Conservation (phyloP, 2,113 vertebrate genomes). For the Trichomycterus rosablanca region DNA sequence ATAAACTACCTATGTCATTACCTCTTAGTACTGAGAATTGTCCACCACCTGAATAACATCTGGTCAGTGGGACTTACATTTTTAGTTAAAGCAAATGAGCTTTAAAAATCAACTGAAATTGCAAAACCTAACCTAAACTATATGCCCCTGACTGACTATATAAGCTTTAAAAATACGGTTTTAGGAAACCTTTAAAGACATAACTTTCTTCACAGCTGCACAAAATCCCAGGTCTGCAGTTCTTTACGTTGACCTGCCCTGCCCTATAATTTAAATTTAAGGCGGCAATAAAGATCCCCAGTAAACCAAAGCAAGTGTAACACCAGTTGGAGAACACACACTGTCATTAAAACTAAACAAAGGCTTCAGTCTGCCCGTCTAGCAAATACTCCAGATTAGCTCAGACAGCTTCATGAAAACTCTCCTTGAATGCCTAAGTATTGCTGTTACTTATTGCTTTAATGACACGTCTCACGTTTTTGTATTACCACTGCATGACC, state of each 20-base stretch:
- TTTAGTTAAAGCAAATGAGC: too few species aligned
- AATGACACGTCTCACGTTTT: background rate
- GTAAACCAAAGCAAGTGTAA: slow-evolving; percentile 49
- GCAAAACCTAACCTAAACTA: too few species aligned
- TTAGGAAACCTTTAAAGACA: background rate
- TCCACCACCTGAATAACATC: too few species aligned
- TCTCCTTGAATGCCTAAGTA: slow-evolving; percentile 29
- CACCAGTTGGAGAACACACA: slow-evolving; percentile 43
- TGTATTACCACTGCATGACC: background rate
- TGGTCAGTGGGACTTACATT: too few species aligned
- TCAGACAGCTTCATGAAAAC: slow-evolving; percentile 26
- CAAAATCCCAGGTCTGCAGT: slow-evolving; percentile 23
- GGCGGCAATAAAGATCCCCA: slow-evolving; percentile 48
- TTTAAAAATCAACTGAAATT: too few species aligned
- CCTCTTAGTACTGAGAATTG: too few species aligned
- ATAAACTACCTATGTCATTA: too few species aligned
- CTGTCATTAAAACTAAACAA: slow-evolving; percentile 49
- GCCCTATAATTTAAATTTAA: slow-evolving; percentile 51
- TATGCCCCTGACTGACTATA: too few species aligned
- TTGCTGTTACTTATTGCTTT: slow-evolving; percentile 20
- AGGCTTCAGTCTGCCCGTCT: slow-evolving; percentile 23
- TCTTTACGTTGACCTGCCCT: slow-evolving; percentile 39
- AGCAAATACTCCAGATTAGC: slow-evolving; percentile 18
- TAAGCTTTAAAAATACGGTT: too few species aligned
- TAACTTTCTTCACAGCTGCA: slow-evolving; percentile 28